Percentiles rank a stretch among this genome's conserved stretches.
phyloP scores from a whole-genome alignment of 2,888 invertebrate species.

The Chymomyza procnemis region DNA sequence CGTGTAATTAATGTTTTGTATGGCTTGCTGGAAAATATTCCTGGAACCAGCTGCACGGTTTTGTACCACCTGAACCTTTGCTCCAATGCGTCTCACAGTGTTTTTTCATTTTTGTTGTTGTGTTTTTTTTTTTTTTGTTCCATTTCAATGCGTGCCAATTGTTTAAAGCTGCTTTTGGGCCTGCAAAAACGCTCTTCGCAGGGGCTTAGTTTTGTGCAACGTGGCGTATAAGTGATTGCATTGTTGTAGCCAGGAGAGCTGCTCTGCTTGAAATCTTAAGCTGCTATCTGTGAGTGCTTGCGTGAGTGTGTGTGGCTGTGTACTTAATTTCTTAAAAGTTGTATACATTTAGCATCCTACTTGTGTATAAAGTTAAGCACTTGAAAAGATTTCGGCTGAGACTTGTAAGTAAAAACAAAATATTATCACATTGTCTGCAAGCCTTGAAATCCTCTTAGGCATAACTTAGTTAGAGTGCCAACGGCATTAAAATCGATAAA shows the following conservation, averaged over 20 bases:
- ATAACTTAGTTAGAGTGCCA: background rate
- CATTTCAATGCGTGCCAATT: conserved; percentile 30
- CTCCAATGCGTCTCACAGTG: conserved; percentile 12
- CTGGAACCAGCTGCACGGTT: background rate
- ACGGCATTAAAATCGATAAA: background rate
- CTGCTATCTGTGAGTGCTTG: conserved; percentile 1
- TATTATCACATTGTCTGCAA: background rate
- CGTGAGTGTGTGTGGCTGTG: conserved; percentile 31
- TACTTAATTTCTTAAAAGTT: conserved; percentile 69
- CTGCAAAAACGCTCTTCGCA: conserved; percentile 10
- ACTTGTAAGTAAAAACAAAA: background rate
- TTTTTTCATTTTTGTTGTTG: conserved; percentile 16
- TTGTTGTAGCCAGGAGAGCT: conserved; percentile 31
- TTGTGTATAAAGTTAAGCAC: conserved; percentile 48
- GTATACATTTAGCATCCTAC: conserved; percentile 54
- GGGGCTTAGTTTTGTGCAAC: conserved; percentile 46
- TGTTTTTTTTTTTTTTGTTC: conserved; percentile 26
- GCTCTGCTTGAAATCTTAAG: conserved; percentile 17
- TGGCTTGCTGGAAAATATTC: background rate
- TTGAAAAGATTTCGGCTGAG: background rate
- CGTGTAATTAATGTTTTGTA: conserved; percentile 59
- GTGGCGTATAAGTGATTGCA: conserved; percentile 67
- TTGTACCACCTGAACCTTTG: background rate
- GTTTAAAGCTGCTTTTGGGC: conserved; percentile 4
- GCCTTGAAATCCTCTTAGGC: background rate